phyloP scores from a whole-genome alignment of 2,888 invertebrate genomes.

The Pseudoips prasinana region DNA sequence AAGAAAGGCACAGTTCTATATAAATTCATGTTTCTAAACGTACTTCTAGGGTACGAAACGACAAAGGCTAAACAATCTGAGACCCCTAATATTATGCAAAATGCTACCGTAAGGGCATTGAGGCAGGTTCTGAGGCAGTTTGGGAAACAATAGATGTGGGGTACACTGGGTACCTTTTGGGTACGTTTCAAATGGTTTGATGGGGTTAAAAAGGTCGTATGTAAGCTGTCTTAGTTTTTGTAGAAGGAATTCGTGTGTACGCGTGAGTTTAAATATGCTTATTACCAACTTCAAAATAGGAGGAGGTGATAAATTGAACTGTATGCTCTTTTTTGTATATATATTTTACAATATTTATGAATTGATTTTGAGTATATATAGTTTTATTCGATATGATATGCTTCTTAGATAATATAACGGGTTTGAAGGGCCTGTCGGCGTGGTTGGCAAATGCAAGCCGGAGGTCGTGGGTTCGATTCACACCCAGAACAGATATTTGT shows the following conservation, averaged over 20 bases:
- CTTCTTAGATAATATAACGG: too few species aligned
- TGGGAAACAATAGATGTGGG: conserved; percentile 45
- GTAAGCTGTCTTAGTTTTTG: conserved; percentile 23
- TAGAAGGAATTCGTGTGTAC: conserved; percentile 8
- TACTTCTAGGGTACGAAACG: conserved; percentile 32
- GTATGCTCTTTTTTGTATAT: too few species aligned
- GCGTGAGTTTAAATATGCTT: conserved; percentile 10
- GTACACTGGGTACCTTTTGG: neutral
- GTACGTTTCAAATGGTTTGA: conserved; percentile 29
- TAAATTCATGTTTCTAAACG: conserved; percentile 46
- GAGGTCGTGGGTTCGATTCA: too few species aligned
- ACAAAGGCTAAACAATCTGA: conserved; percentile 34
- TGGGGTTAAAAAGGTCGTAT: conserved; percentile 36
- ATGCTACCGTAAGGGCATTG: conserved; percentile 35
- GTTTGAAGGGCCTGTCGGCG: too few species aligned
- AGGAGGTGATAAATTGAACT: too few species aligned
- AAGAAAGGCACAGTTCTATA: conserved; percentile 32
- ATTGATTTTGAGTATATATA: too few species aligned
- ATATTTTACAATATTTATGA: too few species aligned
- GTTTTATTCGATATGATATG: too few species aligned
- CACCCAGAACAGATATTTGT: too few species aligned
- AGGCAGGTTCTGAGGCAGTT: conserved; percentile 47
- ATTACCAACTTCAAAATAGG: too few species aligned
- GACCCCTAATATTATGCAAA: conserved; percentile 43
- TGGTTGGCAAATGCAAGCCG: too few species aligned